These are phyloP conservation scores for Aphelenchoides avenae DNA, from an alignment of 1,140 invertebrate genomes.

Conservation along the genomic window DNA sequence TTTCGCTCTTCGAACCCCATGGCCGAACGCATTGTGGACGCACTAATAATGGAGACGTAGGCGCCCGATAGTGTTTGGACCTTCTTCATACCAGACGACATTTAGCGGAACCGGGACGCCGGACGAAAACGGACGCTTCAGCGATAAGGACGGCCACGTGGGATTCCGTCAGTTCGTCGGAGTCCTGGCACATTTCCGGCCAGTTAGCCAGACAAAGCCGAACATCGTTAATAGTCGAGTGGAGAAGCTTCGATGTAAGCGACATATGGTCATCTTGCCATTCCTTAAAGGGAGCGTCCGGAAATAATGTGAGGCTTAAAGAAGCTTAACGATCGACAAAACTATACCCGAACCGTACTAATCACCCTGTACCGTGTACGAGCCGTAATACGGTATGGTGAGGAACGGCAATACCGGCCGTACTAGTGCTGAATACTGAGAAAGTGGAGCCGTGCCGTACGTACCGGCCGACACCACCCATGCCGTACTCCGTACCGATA, in stretches of 20 bases:
- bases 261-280: too few species aligned
- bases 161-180: constrained; percentile 98
- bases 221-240: constrained; percentile 85
- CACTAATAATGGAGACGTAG: constrained; percentile 78
- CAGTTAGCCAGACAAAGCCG: constrained; percentile 81
- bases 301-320: constrained; percentile 16
- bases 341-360: neutral
- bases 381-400: neutral
- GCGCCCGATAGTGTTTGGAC: constrained; percentile 15
- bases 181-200: constrained; percentile 88
- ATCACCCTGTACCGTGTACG: neutral
- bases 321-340: constrained; percentile 1
- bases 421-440: too few species aligned
- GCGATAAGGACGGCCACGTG: constrained; percentile 64
- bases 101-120: too few species aligned
- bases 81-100: too few species aligned
- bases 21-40: too few species aligned
- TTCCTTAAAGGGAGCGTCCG: too few species aligned
- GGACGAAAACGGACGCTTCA: too few species aligned
- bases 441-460: too few species aligned
- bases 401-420: neutral
- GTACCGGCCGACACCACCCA: too few species aligned
- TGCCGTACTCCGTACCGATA: too few species aligned
- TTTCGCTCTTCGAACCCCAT: too few species aligned
- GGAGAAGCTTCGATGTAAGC: constrained; percentile 88